phyloP scores from a whole-genome alignment of 2,797 vertebrate genomes.

The Antrozous pallidus region DNA sequence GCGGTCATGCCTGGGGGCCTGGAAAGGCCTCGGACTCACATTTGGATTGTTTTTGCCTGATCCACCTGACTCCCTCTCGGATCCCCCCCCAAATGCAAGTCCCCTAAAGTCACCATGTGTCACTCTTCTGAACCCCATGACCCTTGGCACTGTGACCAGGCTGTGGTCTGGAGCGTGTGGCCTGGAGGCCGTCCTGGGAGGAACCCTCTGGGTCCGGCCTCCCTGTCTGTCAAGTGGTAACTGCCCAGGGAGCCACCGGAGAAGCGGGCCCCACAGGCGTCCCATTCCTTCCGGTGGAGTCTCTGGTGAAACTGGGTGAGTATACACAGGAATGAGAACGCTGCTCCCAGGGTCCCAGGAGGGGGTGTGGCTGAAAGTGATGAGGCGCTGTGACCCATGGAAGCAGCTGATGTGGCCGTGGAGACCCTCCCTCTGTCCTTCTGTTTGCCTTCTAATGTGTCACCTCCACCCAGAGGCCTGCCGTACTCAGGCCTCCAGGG shows the following conservation, averaged over 20 bases:
- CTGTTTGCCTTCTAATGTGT: background rate
- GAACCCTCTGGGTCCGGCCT: background rate
- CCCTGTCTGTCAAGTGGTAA: background rate
- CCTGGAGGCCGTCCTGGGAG: background rate
- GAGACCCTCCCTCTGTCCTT: background rate
- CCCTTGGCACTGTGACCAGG: background rate
- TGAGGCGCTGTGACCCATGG: accelerated
- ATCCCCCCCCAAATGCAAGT: too few species aligned
- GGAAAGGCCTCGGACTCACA: background rate
- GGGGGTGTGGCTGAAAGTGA: background rate
- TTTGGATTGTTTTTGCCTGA: background rate
- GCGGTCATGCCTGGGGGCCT: background rate
- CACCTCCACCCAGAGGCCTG: background rate
- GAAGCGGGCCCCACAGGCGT: background rate
- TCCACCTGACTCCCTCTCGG: background rate
- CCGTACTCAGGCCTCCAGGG: background rate
- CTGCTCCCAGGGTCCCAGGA: background rate
- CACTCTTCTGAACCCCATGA: background rate
- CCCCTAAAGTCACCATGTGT: accelerated
- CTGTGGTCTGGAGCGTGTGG: background rate
- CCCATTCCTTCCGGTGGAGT: background rate
- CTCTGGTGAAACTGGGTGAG: background rate
- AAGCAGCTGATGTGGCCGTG: background rate
- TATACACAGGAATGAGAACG: background rate
- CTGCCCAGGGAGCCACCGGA: background rate